These are phyloP conservation scores for Chelonus formosanus DNA, from an alignment of 2,888 invertebrate genomes.

Conservation along the genomic window DNA sequence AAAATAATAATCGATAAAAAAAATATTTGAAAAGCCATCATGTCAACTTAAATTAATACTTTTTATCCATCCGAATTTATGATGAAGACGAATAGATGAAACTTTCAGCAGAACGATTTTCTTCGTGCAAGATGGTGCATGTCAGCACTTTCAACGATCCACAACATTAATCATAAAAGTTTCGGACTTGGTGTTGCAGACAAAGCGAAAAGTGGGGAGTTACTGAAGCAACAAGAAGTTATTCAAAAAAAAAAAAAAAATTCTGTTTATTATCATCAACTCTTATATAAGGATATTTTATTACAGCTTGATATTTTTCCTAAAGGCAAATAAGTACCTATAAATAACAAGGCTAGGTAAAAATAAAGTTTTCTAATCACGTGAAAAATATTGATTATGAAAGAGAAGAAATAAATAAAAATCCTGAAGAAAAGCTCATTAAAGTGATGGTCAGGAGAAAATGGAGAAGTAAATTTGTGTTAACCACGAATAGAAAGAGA, in stretches of 20 bases:
- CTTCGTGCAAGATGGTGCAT: slow-evolving; percentile 27
- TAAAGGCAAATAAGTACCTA: too few relatives aligned
- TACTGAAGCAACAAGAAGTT: slow-evolving; percentile 5
- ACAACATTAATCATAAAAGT: slow-evolving; percentile 43
- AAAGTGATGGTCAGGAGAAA: slow-evolving; percentile 12
- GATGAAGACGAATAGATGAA: slow-evolving; percentile 9
- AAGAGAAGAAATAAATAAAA: not conserved
- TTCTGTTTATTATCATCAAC: not conserved
- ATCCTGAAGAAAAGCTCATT: slow-evolving; percentile 4
- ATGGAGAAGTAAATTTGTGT: slow-evolving; percentile 22
- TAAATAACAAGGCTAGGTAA: too few relatives aligned
- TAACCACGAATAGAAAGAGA: slow-evolving; percentile 17
- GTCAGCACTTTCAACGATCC: slow-evolving; percentile 22
- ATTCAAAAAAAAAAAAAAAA: not conserved
- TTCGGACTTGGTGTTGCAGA: slow-evolving; percentile 24
- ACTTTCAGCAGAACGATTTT: slow-evolving; percentile 16
- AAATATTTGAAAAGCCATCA: not conserved
- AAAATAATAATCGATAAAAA: too few relatives aligned
- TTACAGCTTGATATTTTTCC: too few relatives aligned
- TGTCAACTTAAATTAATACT: slow-evolving; percentile 15
- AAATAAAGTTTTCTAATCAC: too few relatives aligned
- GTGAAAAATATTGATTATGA: slow-evolving; percentile 1
- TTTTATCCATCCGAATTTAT: not conserved
- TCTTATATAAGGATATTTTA: too few relatives aligned
- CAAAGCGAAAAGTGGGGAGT: not conserved